A percentile compares a stretch with the other conserved stretches of the same genome.
phyloP scores from a whole-genome alignment of 1,140 invertebrate species.

The Trissolcus basalis region DNA sequence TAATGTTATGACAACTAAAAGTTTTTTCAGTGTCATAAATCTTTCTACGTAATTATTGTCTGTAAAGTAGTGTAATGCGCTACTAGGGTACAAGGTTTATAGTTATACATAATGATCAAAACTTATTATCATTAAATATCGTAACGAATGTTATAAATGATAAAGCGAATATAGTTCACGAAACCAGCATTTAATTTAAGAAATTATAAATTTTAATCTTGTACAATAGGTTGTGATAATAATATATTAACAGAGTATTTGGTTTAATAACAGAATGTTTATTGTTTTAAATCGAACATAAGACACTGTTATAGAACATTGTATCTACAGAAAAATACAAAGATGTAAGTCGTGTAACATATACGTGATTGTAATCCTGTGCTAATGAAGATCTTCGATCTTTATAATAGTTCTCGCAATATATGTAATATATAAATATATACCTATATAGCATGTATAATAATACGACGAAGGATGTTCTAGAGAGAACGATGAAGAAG shows the following conservation, averaged over 20 bases:
- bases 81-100: too few species aligned
- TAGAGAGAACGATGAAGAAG: slow-evolving; percentile 9
- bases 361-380: slow-evolving; percentile 66
- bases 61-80: background rate
- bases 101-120: too few species aligned
- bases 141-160: too few species aligned
- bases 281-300: slow-evolving; percentile 73
- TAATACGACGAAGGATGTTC: slow-evolving; percentile 31
- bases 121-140: too few species aligned
- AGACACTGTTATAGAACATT: slow-evolving; percentile 67
- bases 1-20: background rate
- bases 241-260: too few species aligned
- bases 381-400: slow-evolving; percentile 62
- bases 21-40: background rate
- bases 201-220: too few species aligned
- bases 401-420: slow-evolving; percentile 29
- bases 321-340: slow-evolving; percentile 76
- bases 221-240: too few species aligned
- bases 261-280: slow-evolving; percentile 72
- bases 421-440: slow-evolving; percentile 48
- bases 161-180: too few species aligned
- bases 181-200: too few species aligned
- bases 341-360: slow-evolving; percentile 70
- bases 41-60: background rate
- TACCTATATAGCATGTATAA: slow-evolving; percentile 15